A percentile compares a stretch with the other conserved stretches of the same genome.
Evolutionary conservation across 2,888 invertebrate species (phyloP).

Genomic region (Synanthedon myopaeformis): DNA sequence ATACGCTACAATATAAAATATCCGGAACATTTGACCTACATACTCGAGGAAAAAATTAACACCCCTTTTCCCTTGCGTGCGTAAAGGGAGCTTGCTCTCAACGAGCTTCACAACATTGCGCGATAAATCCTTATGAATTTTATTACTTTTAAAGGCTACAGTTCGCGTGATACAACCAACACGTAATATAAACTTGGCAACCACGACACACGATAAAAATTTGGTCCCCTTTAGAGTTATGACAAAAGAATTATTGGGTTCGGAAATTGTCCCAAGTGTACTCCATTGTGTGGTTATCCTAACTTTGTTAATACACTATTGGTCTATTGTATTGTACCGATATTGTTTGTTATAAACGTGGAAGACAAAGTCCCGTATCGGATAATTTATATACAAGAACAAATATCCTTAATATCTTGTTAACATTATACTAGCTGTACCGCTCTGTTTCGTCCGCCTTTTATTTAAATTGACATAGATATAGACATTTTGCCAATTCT

Average conservation of each 20-base stretch:
- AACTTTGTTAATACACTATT: conserved; percentile 21
- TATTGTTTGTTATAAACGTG: no score
- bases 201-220: conserved; percentile 28
- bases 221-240: conserved; percentile 12
- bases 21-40: conserved; percentile 2
- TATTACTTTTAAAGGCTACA: conserved; percentile 18
- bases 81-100: conserved; percentile 17
- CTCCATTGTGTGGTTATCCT: conserved; percentile 3
- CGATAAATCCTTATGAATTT: conserved; percentile 27
- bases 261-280: conserved; percentile 17
- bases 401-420: no score
- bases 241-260: conserved; percentile 20
- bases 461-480: no score
- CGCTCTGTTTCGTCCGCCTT: no score
- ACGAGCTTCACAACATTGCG: conserved; percentile 12
- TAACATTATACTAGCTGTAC: no score
- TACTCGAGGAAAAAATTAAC: neutral
- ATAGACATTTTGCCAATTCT: no score
- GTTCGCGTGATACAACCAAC: conserved; percentile 27
- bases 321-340: neutral
- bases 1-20: conserved; percentile 16
- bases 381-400: no score
- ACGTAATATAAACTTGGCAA: conserved; percentile 35
- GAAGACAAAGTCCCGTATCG: no score
- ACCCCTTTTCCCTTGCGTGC: neutral